Evolutionary conservation across 2,113 vertebrate genomes (phyloP).

Genomic region (Tricholaema leucomelas): DNA sequence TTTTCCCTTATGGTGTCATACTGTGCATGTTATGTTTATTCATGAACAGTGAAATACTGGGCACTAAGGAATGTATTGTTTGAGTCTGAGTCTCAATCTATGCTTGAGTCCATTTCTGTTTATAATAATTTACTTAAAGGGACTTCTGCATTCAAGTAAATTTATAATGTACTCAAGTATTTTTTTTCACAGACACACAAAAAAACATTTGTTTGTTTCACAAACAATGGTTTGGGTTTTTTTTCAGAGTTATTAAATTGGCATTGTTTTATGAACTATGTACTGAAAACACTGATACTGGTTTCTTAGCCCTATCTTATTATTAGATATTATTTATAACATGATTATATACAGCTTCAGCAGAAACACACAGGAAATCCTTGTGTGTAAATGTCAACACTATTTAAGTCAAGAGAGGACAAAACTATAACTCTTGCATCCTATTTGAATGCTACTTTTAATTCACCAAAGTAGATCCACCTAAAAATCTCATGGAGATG

Average conservation of each 20-base stretch:
- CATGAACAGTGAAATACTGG: constrained; percentile 20
- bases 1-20: constrained; percentile 26
- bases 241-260: not conserved
- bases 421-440: not conserved
- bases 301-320: not conserved
- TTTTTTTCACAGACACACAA: not conserved
- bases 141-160: not conserved
- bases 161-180: not conserved
- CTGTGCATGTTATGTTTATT: constrained; percentile 55
- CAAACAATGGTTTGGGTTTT: not conserved
- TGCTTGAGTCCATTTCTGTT: not conserved
- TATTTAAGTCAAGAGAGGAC: not conserved
- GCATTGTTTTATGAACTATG: not conserved
- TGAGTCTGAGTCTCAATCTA: not conserved
- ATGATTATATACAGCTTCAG: not conserved
- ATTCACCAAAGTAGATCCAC: not conserved
- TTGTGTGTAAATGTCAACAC: not conserved
- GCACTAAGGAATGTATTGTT: not conserved
- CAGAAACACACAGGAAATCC: not conserved
- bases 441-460: not conserved
- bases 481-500: not conserved
- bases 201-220: too few species aligned
- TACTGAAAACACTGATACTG: not conserved
- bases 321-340: not conserved
- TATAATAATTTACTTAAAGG: not conserved